Percentiles rank a stretch among this genome's conserved stretches.
Conservation (phyloP, 2,888 invertebrate genomes). For the Anthrax anthrax region DNA sequence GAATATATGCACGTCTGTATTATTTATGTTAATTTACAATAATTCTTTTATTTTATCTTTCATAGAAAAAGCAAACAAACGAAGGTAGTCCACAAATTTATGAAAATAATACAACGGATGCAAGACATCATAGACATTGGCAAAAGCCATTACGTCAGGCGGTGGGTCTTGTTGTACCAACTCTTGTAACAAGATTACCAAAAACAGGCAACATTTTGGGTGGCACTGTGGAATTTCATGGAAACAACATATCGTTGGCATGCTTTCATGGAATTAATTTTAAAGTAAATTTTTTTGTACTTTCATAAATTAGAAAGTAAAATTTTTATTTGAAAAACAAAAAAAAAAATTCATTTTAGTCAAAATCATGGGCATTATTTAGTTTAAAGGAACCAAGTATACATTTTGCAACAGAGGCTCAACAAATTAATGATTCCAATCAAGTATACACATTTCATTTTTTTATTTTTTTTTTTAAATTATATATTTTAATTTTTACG, state of each 20-base stretch:
- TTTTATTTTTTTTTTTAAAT: too few relatives aligned
- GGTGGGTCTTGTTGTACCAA: constrained; percentile 64
- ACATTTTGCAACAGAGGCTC: constrained; percentile 85
- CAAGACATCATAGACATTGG: constrained; percentile 87
- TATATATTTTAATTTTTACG: not conserved
- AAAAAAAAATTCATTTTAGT: constrained; percentile 20
- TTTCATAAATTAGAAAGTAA: not conserved
- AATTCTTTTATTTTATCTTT: too few relatives aligned
- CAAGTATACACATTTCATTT: constrained; percentile 29
- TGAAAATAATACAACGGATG: constrained; percentile 39
- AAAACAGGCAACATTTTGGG: constrained; percentile 66
- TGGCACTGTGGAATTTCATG: constrained; percentile 77
- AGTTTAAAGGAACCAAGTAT: constrained; percentile 85
- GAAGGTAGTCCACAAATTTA: constrained; percentile 17
- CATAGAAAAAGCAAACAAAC: constrained; percentile 31
- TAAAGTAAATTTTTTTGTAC: constrained; percentile 35
- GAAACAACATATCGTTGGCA: constrained; percentile 82
- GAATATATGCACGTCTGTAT: too few relatives aligned
- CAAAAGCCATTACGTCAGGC: constrained; percentile 73
- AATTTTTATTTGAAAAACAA: too few relatives aligned
- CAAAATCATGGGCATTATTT: constrained; percentile 93
- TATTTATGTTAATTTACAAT: too few relatives aligned
- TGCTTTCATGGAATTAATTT: constrained; percentile 97
- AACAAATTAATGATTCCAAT: constrained; percentile 58
- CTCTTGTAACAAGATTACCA: constrained; percentile 52